Base-by-base conservation (phyloP, 2,113 vertebrate species). In the Hydrochoerus hydrochaeris region DNA sequence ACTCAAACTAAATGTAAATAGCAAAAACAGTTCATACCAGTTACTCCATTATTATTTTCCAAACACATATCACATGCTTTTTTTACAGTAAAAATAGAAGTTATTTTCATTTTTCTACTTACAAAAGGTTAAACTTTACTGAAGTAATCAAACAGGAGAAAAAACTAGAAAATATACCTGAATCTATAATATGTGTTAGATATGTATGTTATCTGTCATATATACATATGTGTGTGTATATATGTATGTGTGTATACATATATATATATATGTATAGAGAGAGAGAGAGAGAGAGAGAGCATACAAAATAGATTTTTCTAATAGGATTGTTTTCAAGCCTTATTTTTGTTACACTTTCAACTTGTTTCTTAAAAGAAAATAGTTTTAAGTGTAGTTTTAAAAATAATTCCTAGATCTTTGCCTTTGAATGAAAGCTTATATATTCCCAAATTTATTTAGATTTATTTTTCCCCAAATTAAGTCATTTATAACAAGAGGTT, bases 401-500 rank as follows among this genome's bases (percentile, higher is more conserved):
- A 69, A 58, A 17, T 44, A 49, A 41, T 71, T 88, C 7, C 5
- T 20, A 67, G 3, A 90, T 82, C 4, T 81, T 96, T 94, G 30
- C 30, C 24, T 20, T 54, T 75, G 38, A 69, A 91, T 75, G 57
- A 95, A 96, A 3, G 19, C 26, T 44, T 60, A 38, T 38, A 57
- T 88, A 88, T 10, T 57, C 24, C 58, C 7, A 9, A 88, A 85
- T 88, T 93, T 94, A 54, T 67, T 89, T 86, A 82, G 46, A 87
- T 92, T 88, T 93, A 1, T 57, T 85, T 96, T 35, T 8, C 3
- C 46, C 12, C 3, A 95, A 73, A 49, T 67, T n/a, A 96, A 86
- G 28, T 88, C 1, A 85, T 92, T 96, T 91, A 54, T 87, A 93
- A n/a, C 0, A 87, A 93, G 60, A 92, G 14, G 54, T 83, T 85